Percentiles rank a stretch among this genome's conserved stretches.
These are phyloP conservation scores for Triplophysa yarkandensis DNA, from an alignment of 2,797 vertebrate genomes.

Conservation along the genomic window DNA sequence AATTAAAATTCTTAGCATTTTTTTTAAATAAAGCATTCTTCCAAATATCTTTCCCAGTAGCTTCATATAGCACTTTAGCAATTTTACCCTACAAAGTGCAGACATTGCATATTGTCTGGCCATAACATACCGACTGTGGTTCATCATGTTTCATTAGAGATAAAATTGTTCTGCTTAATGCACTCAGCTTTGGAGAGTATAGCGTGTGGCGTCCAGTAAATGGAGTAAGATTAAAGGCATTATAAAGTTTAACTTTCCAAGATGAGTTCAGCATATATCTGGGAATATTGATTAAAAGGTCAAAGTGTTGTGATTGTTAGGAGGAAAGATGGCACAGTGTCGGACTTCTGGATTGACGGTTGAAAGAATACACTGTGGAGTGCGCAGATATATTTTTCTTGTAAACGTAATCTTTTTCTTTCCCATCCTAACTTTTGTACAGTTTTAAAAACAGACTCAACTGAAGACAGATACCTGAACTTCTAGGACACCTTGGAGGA, in stretches of 20 bases:
- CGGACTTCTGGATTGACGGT: background rate
- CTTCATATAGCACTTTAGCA: constrained; percentile 7
- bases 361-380: constrained; percentile 1
- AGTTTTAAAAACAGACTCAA: background rate
- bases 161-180: constrained; percentile 55
- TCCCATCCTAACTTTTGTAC: background rate
- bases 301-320: constrained; percentile 8
- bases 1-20: too few species aligned
- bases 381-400: background rate
- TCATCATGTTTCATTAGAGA: constrained; percentile 57
- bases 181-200: constrained; percentile 41
- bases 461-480: background rate
- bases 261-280: constrained; percentile 12
- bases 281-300: constrained; percentile 23
- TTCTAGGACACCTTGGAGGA: background rate
- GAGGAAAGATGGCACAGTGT: background rate
- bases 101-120: constrained; percentile 38
- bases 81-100: constrained; percentile 33
- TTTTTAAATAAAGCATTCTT: too few species aligned
- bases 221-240: constrained; percentile 73
- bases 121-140: constrained; percentile 33
- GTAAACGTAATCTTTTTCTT: background rate
- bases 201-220: constrained; percentile 60
- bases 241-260: constrained; percentile 69
- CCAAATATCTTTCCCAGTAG: constrained; percentile 16